These are phyloP conservation scores for Vandiemenella viatica DNA, from an alignment of 2,888 invertebrate species.

Conservation along the genomic window DNA sequence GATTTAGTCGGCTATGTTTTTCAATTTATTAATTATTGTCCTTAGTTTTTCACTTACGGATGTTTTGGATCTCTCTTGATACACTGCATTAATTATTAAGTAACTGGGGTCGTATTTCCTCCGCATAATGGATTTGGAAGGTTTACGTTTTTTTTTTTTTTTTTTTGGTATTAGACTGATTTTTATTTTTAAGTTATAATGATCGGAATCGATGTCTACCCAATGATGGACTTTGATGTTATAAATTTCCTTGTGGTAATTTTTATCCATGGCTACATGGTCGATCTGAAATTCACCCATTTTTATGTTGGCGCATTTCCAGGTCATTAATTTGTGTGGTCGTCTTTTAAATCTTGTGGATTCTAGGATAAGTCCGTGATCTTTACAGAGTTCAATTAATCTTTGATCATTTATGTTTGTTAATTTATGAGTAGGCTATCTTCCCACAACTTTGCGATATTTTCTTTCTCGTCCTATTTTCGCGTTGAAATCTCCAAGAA, in stretches of 20 bases:
- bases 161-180: background rate
- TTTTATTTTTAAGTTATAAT: background rate
- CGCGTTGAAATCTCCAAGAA: constrained; percentile 15
- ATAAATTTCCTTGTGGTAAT: background rate
- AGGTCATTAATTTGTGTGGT: background rate
- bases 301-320: background rate
- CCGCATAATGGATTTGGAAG: too few relatives aligned
- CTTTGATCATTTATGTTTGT: background rate
- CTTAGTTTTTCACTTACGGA: too few relatives aligned
- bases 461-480: background rate
- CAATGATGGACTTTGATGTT: background rate
- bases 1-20: too few relatives aligned
- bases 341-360: background rate
- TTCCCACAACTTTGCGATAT: background rate
- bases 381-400: background rate
- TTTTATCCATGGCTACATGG: background rate
- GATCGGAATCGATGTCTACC: background rate
- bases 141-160: too few relatives aligned
- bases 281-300: background rate
- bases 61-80: too few relatives aligned
- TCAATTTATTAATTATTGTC: too few relatives aligned
- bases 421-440: background rate
- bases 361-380: background rate
- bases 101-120: too few relatives aligned
- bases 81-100: too few relatives aligned